Evolutionary conservation across 2,797 vertebrate genomes (phyloP), one percentile per base, ranked within the genome.

Genomic region (Peromyscus melanophrys): DNA sequence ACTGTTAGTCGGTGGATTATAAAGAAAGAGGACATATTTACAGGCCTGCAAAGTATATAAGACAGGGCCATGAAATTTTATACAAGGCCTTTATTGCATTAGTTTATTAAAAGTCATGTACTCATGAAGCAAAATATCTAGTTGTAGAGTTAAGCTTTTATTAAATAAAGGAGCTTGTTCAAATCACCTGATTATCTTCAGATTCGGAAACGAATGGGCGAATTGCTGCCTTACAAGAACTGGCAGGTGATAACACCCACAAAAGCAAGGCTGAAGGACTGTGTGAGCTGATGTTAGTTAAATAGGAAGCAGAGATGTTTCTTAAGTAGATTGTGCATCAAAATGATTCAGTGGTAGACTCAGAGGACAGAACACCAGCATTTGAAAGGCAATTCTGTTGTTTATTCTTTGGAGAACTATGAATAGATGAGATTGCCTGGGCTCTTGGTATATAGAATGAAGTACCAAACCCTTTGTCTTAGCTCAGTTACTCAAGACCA

Each of bases 11-110:
- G 63, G 92, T 23, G 57, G 67, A n/a, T 71, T 76, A 6, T 84
- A 92, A 94, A 93, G 95, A 40, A 84, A 84, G 31, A 90, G 73
- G 93, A 96, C 87, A 52, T 21, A 73, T 96, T 97, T 97, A 96
- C 5, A 89, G n/a, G 83, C 86, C 80, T 27, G 92, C 96, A 97
- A 94, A 97, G 75, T 65, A 14, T 29, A 23, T 43, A 65, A 94
- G 89, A 89, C 86, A 85, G 63, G 89, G 21, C 83, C 14, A 10
- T 91, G 80, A 67, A 81, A 76, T 89, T 77, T 92, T 82, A 88
- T 71, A 43, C 6, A 87, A 25, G 46, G 77, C 49, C 55, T 71
- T 57, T 57, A 49, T 78, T 95, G 95, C 94, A 90, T 89, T 95
- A 69, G 61, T 96, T 97, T 92, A 87, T 97, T 89, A 89, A 92